Conservation (phyloP, 2,888 invertebrate species). For the Pollenia griseotomentosa region DNA sequence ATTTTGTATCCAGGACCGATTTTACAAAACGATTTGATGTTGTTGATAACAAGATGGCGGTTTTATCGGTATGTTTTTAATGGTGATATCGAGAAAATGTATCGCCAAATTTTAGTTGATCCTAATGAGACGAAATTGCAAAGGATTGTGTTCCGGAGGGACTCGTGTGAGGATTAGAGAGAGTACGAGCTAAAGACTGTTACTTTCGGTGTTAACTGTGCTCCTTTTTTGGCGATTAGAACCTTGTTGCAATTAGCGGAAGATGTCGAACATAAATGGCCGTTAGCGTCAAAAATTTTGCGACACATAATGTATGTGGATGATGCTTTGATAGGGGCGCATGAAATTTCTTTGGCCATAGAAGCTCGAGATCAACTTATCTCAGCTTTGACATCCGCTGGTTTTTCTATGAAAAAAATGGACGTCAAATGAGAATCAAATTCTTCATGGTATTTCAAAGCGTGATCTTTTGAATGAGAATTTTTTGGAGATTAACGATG, state of each 20-base stretch:
- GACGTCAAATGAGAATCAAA: neutral
- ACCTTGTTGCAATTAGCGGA: slow-evolving; percentile 53
- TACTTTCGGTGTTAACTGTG: slow-evolving; percentile 1
- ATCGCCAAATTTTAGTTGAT: slow-evolving; percentile 67
- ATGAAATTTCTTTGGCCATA: slow-evolving; percentile 48
- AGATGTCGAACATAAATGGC: slow-evolving; percentile 41
- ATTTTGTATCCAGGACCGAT: neutral
- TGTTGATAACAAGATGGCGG: no score
- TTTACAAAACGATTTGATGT: neutral
- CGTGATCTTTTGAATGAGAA: neutral
- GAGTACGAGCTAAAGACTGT: slow-evolving; percentile 56
- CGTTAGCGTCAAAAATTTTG: slow-evolving; percentile 55
- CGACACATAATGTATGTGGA: slow-evolving; percentile 46
- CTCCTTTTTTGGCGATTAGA: neutral
- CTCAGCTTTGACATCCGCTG: slow-evolving; percentile 29
- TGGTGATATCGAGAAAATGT: slow-evolving; percentile 74
- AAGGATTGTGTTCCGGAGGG: slow-evolving; percentile 61
- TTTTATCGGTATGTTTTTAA: slow-evolving; percentile 51
- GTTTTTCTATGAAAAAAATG: neutral
- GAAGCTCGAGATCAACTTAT: slow-evolving; percentile 42
- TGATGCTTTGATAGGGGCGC: slow-evolving; percentile 56
- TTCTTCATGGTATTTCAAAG: neutral
- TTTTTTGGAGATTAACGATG: slow-evolving; percentile 8
- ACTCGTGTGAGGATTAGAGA: neutral
- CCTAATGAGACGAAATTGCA: slow-evolving; percentile 61